Evolutionary conservation across 2,113 vertebrate genomes (phyloP).

Genomic region (Pedionomus torquatus): DNA sequence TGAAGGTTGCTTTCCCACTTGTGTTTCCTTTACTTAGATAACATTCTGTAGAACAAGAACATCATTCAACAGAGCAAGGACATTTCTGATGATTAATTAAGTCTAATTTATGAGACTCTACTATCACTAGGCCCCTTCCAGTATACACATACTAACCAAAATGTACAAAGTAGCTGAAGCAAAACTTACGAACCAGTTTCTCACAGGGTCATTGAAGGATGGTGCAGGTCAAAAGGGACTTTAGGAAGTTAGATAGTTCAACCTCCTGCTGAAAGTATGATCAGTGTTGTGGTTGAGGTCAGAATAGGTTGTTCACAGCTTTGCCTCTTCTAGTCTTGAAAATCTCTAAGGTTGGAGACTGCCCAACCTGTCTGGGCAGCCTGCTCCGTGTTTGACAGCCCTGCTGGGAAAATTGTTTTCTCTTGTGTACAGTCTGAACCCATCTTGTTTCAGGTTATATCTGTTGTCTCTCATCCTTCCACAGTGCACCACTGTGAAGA

Average conservation of each 20-base stretch:
- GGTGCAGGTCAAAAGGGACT: background rate
- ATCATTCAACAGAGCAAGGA: too few relatives aligned
- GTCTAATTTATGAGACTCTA: too few relatives aligned
- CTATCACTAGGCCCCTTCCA: too few relatives aligned
- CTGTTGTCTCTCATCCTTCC: background rate
- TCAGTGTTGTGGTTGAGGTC: background rate
- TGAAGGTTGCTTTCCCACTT: too few relatives aligned
- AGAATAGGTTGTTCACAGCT: background rate
- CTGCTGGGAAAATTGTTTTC: background rate
- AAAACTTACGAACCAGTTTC: too few relatives aligned
- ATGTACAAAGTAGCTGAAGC: too few relatives aligned
- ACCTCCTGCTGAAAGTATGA: background rate
- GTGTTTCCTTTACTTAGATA: too few relatives aligned
- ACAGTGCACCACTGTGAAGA: background rate
- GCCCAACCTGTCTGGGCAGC: background rate
- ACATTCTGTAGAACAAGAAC: too few relatives aligned
- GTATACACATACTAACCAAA: too few relatives aligned
- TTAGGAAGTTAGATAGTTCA: background rate
- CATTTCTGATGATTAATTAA: too few relatives aligned
- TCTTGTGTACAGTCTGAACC: background rate
- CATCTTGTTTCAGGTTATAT: background rate
- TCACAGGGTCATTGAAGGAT: background rate
- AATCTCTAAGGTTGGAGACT: background rate
- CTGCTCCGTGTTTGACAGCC: background rate
- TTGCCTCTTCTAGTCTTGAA: background rate